Evolutionary conservation across 2,888 invertebrate species (phyloP), one percentile per base, ranked within the genome.

Genomic region (Hirtodrosophila histrioides): DNA sequence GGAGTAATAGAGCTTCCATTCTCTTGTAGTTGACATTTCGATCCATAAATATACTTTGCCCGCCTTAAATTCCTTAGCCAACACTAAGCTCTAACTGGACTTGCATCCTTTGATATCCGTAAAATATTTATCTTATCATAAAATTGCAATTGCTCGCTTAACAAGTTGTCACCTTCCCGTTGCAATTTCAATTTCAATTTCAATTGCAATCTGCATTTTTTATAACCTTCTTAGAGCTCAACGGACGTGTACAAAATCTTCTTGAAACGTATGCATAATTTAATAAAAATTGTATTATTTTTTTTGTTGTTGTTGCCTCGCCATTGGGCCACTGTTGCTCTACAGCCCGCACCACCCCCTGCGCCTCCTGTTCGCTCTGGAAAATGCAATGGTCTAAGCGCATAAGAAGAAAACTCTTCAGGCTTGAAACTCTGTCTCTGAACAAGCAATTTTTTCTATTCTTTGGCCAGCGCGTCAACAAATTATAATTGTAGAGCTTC

Each of bases 401-500:
- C 40, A 7, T 5, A 36, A 33, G 61, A 33, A 8, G 10, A 8
- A 44, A 35, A 50, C 50, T 35, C 50, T 50, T 36, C 50, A 35
- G 55, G 40, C 36, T 29, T 29, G 41, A 54, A 43, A 55, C 31
- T 43, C 65, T 58, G 46, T 44, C 45, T 45, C 63, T 17, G 55
- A 53, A 50, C 50, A 51, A 55, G 51, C 41, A 60, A 31, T 54
- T 48, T 49, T 56, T 46, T 31, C 37, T 36, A 48, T 40, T 39
- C 54, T 53, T 43, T 48, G 46, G 48, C 39, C 50, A 29, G 36
- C 66, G 75, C 72, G 67, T 75, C 76, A 76, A 80, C 77, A 63
- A 80, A 77, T 73, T 73, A 77, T 77, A 77, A 80, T 80, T 77
- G 81, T 64, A 46, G 61, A 54, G 64, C 63, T 74, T 37, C 40